phyloP scores from a whole-genome alignment of 2,113 vertebrate species.

The Uria aalge region DNA sequence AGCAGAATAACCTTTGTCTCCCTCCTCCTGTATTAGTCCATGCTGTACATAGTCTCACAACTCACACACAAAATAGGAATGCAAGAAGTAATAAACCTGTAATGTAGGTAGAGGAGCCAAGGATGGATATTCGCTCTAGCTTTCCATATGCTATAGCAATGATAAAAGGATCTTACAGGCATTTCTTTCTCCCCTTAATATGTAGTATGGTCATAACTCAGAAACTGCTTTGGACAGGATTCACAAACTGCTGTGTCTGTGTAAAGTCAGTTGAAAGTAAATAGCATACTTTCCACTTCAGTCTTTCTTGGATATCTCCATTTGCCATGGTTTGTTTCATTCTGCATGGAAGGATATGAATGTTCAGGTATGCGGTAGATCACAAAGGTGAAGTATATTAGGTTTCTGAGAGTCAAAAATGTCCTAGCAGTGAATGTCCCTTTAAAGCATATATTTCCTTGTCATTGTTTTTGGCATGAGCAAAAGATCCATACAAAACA shows the following conservation, averaged over 20 bases:
- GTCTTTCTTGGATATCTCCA: not conserved
- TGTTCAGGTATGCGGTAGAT: not conserved
- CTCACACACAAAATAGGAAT: conserved; percentile 27
- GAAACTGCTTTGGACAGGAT: conserved; percentile 41
- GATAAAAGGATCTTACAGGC: conserved; percentile 30
- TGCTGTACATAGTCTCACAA: not conserved
- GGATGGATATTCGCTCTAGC: not conserved
- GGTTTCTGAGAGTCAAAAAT: not conserved
- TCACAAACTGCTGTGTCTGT: conserved; percentile 35
- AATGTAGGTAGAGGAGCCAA: not conserved
- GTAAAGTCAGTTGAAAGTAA: conserved; percentile 48
- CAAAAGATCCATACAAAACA: not conserved
- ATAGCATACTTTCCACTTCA: not conserved
- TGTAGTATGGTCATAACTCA: conserved; percentile 17
- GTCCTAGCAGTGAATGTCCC: not conserved
- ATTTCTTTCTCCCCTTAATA: not conserved
- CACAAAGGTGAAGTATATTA: not conserved
- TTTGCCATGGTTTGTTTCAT: conserved; percentile 5
- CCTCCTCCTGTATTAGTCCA: not conserved
- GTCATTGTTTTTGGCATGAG: not conserved
- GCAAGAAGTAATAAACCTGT: conserved; percentile 32
- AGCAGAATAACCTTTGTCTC: not conserved
- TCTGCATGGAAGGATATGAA: not conserved
- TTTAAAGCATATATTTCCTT: not conserved
- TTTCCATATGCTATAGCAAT: conserved; percentile 20